A percentile compares a stretch with the other conserved stretches of the same genome.
phyloP scores from a whole-genome alignment of 2,888 invertebrate species.

The Hofmannophila pseudospretella region DNA sequence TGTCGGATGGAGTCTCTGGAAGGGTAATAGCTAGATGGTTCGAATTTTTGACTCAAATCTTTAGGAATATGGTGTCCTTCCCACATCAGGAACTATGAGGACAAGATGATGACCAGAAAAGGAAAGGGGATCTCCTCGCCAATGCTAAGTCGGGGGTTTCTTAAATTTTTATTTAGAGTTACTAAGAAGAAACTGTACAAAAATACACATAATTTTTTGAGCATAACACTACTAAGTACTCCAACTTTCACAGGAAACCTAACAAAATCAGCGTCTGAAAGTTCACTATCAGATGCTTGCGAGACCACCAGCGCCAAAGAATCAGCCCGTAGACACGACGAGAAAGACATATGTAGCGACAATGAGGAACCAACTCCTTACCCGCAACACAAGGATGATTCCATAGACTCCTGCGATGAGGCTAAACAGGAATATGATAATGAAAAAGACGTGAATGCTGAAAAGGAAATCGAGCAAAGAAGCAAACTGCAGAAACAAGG shows the following conservation, averaged over 20 bases:
- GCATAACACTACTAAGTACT: no score
- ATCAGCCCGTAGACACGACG: slow-evolving; percentile 82
- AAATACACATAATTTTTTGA: no score
- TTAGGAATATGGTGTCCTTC: no score
- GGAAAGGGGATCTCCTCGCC: no score
- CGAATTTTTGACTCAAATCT: no score
- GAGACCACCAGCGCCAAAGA: slow-evolving; percentile 82
- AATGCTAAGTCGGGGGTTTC: no score
- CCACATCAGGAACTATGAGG: no score
- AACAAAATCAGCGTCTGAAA: slow-evolving; percentile 92
- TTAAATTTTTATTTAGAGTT: no score
- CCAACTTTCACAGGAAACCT: slow-evolving; percentile 43
- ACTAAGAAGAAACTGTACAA: no score
- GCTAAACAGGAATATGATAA: slow-evolving; percentile 52
- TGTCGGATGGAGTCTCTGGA: no score
- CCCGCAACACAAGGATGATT: slow-evolving; percentile 29
- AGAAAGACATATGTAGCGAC: slow-evolving; percentile 85
- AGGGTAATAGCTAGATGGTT: no score
- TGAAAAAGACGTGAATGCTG: slow-evolving; percentile 47
- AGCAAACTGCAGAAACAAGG: slow-evolving; percentile 63
- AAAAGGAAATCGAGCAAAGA: slow-evolving; percentile 33
- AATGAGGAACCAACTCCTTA: slow-evolving; percentile 65
- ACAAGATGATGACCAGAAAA: no score
- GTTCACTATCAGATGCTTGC: slow-evolving; percentile 88
- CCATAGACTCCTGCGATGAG: slow-evolving; percentile 55